These are phyloP conservation scores for Endotricha flammealis DNA, from an alignment of 2,888 invertebrate genomes.

Conservation along the genomic window DNA sequence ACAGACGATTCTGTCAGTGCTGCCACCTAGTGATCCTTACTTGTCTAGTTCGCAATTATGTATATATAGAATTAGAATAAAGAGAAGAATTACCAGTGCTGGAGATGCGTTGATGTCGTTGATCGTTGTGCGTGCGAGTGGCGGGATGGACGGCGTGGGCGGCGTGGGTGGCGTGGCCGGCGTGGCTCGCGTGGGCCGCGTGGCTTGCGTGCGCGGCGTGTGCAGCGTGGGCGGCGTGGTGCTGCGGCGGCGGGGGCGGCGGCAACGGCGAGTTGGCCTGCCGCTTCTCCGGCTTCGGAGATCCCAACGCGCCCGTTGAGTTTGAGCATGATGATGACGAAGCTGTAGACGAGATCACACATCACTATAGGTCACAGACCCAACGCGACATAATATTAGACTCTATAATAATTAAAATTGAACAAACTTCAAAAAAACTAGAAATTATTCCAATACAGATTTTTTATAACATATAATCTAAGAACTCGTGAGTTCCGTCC, in stretches of 20 bases:
- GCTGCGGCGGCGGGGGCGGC: constrained; percentile 81
- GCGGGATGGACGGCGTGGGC: constrained; percentile 20
- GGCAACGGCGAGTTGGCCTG: constrained; percentile 93
- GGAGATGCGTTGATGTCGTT: constrained; percentile 65
- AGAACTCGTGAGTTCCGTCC: no score
- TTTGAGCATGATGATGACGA: constrained; percentile 87
- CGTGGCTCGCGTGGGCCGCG: constrained; percentile 14
- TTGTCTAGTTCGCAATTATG: no score
- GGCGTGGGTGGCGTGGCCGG: constrained; percentile 74
- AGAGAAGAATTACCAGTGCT: constrained; percentile 54
- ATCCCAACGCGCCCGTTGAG: constrained; percentile 86
- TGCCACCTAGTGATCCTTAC: no score
- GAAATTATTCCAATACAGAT: no score
- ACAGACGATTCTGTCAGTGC: no score
- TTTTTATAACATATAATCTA: no score
- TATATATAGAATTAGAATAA: neutral
- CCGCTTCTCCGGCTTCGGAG: constrained; percentile 93
- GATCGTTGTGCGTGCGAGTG: constrained; percentile 24
- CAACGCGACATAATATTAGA: no score
- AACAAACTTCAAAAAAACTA: no score
- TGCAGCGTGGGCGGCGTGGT: constrained; percentile 34
- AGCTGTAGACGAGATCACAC: no score
- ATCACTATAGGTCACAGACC: no score
- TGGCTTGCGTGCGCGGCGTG: constrained; percentile 17
- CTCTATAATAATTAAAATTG: no score